phyloP scores from a whole-genome alignment of 2,113 vertebrate genomes.

The Colistium nudipinnis region DNA sequence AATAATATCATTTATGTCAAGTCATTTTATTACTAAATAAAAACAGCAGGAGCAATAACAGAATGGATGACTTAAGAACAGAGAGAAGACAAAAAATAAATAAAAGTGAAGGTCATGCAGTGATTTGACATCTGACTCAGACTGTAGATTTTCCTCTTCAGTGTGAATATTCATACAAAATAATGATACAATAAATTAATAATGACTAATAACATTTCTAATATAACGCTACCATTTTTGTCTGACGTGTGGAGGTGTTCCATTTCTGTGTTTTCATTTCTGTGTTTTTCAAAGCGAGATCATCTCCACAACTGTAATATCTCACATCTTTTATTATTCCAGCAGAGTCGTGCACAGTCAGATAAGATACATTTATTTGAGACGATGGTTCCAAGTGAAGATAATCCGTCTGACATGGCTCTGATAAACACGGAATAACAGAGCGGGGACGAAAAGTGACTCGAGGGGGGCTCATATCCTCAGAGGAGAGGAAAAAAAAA shows the following conservation, averaged over 20 bases:
- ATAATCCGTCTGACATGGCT: no score
- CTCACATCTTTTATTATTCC: constrained; percentile 24
- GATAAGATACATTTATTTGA: constrained; percentile 55
- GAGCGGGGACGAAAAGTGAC: constrained; percentile 20
- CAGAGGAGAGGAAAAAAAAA: background rate
- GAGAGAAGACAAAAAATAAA: no score
- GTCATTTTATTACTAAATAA: background rate
- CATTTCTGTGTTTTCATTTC: background rate
- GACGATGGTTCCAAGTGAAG: no score
- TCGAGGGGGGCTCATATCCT: background rate
- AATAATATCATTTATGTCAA: background rate
- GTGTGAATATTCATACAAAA: no score
- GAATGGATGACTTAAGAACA: no score
- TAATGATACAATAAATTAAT: no score
- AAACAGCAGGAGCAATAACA: no score
- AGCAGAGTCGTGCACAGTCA: constrained; percentile 8
- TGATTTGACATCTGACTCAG: no score
- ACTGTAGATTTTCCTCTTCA: no score
- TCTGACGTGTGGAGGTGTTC: background rate
- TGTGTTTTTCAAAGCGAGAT: constrained; percentile 33
- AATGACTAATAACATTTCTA: no score
- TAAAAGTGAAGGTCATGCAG: no score
- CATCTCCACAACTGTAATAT: constrained; percentile 33
- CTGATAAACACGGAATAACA: constrained; percentile 30
- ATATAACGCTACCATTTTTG: background rate